These are phyloP conservation scores for Sisyra terminalis DNA, from an alignment of 2,888 invertebrate species.

Conservation along the genomic window DNA sequence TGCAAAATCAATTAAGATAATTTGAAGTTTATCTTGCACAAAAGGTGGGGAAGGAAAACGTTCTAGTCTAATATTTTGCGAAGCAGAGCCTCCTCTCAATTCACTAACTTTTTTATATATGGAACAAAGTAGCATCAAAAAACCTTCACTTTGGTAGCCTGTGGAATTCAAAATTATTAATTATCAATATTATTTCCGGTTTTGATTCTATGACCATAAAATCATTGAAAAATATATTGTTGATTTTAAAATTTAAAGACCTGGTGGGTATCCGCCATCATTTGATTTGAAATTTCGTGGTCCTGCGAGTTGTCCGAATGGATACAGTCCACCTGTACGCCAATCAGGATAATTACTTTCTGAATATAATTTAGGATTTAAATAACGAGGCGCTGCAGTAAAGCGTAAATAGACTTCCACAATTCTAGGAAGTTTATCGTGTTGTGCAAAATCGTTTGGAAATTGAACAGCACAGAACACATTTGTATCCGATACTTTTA, in stretches of 20 bases:
- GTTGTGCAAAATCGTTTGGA: slow-evolving; percentile 30
- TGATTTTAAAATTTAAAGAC: slow-evolving; percentile 13
- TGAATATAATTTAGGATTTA: slow-evolving; percentile 13
- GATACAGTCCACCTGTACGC: slow-evolving; percentile 52
- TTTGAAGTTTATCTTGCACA: slow-evolving; percentile 45
- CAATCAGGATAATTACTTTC: slow-evolving; percentile 27
- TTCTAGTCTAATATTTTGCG: slow-evolving; percentile 30
- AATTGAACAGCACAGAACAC: slow-evolving; percentile 40
- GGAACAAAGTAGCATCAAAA: slow-evolving; percentile 43
- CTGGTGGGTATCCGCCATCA: slow-evolving; percentile 45
- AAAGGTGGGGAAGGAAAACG: slow-evolving; percentile 62
- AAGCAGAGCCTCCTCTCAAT: slow-evolving; percentile 11
- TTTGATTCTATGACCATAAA: too few species aligned
- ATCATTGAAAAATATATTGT: too few species aligned
- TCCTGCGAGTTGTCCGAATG: slow-evolving; percentile 43
- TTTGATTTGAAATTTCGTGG: slow-evolving; percentile 36
- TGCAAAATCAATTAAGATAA: slow-evolving; percentile 45
- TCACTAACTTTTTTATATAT: slow-evolving; percentile 18
- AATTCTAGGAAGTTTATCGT: slow-evolving; percentile 27
- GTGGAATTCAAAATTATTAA: too few species aligned
- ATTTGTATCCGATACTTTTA: slow-evolving; percentile 11
- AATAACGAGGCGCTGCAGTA: slow-evolving; percentile 34
- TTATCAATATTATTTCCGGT: background rate
- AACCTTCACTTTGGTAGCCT: slow-evolving; percentile 48
- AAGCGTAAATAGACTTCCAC: slow-evolving; percentile 39